Conservation (phyloP, 2,888 invertebrate species). For the Oconnorella tubifera region DNA sequence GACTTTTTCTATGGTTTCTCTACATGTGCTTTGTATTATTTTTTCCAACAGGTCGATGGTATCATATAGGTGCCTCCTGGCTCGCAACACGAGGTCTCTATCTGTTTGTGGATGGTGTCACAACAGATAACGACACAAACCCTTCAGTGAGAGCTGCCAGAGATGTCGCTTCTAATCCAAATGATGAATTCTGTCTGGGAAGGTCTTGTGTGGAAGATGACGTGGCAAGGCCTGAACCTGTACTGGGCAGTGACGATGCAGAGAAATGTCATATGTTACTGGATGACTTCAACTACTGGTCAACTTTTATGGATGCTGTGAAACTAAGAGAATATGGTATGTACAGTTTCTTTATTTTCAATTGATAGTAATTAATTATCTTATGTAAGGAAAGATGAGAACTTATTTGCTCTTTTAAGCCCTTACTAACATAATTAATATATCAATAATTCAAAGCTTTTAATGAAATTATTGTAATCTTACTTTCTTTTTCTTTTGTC, state of each 20-base stretch:
- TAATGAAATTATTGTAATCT: too few relatives aligned
- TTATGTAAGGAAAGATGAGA: too few relatives aligned
- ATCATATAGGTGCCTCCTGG: slow-evolving; percentile 52
- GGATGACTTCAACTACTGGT: slow-evolving; percentile 52
- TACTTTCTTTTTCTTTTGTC: too few relatives aligned
- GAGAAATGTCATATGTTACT: slow-evolving; percentile 40
- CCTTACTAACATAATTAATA: too few relatives aligned
- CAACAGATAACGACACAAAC: slow-evolving; percentile 19
- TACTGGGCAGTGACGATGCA: slow-evolving; percentile 37
- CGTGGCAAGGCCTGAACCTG: not conserved
- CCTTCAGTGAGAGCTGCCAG: not conserved
- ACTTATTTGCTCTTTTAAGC: too few relatives aligned
- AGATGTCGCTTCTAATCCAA: not conserved
- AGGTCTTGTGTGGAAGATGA: too few relatives aligned
- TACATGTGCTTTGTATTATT: too few relatives aligned
- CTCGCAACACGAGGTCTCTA: slow-evolving; percentile 39
- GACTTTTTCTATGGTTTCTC: too few relatives aligned
- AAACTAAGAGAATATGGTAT: not conserved
- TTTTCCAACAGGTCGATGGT: slow-evolving; percentile 39
- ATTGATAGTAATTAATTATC: not conserved
- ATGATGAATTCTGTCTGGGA: slow-evolving; percentile 44
- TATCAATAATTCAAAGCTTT: too few relatives aligned
- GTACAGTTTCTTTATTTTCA: not conserved
- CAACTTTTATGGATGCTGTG: slow-evolving; percentile 17
- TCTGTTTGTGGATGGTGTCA: slow-evolving; percentile 48